Evolutionary conservation across 2,113 vertebrate species (phyloP).

Genomic region (Tetrao urogallus): DNA sequence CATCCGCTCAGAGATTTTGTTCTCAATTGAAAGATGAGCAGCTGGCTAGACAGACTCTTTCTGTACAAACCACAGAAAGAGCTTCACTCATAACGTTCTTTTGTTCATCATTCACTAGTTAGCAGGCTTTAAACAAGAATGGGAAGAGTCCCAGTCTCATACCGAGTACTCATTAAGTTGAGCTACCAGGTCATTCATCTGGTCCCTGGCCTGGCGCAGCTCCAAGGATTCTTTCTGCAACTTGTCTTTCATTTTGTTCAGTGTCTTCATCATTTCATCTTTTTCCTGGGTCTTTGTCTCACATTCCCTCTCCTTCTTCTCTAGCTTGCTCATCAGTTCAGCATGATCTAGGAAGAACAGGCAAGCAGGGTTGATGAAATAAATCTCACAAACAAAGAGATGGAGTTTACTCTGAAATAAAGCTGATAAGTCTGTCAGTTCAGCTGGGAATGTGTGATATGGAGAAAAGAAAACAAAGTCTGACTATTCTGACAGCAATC

Average conservation of each 20-base stretch:
- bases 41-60: neutral
- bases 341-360: conserved; percentile 83
- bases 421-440: neutral
- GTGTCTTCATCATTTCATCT: conserved; percentile 98
- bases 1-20: neutral
- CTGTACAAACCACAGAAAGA: neutral
- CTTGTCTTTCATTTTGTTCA: conserved; percentile 99
- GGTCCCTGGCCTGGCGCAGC: conserved; percentile 90
- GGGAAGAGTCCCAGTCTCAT: conserved; percentile 41
- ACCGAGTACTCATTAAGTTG: conserved; percentile 90
- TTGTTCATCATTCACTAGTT: neutral
- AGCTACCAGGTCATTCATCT: conserved; percentile 88
- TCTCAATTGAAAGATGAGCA: neutral
- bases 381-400: neutral
- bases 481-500: neutral
- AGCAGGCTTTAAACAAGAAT: conserved; percentile 17
- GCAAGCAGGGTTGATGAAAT: neutral
- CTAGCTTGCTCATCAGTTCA: conserved; percentile 88
- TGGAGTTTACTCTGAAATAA: neutral
- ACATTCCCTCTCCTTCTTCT: conserved; percentile 95
- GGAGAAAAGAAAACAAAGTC: neutral
- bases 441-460: neutral
- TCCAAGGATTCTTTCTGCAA: conserved; percentile 93
- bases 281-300: conserved; percentile 96
- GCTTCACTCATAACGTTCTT: neutral